A percentile compares a stretch with the other conserved stretches of the same genome.
Conservation (phyloP, 2,888 invertebrate species). For the Aproaerema taeniolella region DNA sequence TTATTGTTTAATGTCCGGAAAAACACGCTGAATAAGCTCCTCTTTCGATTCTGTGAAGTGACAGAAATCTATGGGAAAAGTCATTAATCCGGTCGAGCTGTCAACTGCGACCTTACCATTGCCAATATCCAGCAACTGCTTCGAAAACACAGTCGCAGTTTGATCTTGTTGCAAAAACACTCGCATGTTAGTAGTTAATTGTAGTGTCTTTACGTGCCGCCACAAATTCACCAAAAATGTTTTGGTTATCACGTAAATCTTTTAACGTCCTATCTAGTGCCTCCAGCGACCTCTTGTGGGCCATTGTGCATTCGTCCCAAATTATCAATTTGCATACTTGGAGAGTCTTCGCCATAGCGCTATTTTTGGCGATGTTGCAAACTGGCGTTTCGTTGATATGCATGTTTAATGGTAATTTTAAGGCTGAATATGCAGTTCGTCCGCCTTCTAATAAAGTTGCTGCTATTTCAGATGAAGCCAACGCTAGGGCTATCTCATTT, state of each 20-base stretch:
- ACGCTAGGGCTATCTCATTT: slow-evolving; percentile 24
- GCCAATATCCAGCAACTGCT: slow-evolving; percentile 26
- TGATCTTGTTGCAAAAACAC: slow-evolving; percentile 20
- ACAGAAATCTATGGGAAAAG: slow-evolving; percentile 25
- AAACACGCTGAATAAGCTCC: slow-evolving; percentile 26
- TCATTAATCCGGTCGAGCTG: slow-evolving; percentile 23
- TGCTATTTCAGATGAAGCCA: slow-evolving; percentile 30
- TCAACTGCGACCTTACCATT: slow-evolving; percentile 23
- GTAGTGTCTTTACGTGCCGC: slow-evolving; percentile 26
- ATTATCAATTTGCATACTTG: slow-evolving; percentile 23
- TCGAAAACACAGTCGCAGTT: slow-evolving; percentile 24
- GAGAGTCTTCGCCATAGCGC: slow-evolving; percentile 22
- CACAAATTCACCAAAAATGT: slow-evolving; percentile 27
- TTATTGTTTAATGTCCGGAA: slow-evolving; percentile 24
- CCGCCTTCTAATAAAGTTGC: slow-evolving; percentile 26
- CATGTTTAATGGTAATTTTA: slow-evolving; percentile 31
- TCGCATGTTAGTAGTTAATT: slow-evolving; percentile 24
- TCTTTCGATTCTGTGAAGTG: slow-evolving; percentile 16
- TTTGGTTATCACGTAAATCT: slow-evolving; percentile 25
- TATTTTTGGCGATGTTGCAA: slow-evolving; percentile 26
- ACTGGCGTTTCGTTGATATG: slow-evolving; percentile 24
- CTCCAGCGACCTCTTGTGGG: slow-evolving; percentile 24
- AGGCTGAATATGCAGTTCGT: slow-evolving; percentile 30
- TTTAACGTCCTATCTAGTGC: slow-evolving; percentile 25
- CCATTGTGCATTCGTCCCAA: slow-evolving; percentile 31